Evolutionary conservation across 37 sponge, comb jelly and placozoan species (phyloP).

Genomic region (Haliclona indistincta): DNA sequence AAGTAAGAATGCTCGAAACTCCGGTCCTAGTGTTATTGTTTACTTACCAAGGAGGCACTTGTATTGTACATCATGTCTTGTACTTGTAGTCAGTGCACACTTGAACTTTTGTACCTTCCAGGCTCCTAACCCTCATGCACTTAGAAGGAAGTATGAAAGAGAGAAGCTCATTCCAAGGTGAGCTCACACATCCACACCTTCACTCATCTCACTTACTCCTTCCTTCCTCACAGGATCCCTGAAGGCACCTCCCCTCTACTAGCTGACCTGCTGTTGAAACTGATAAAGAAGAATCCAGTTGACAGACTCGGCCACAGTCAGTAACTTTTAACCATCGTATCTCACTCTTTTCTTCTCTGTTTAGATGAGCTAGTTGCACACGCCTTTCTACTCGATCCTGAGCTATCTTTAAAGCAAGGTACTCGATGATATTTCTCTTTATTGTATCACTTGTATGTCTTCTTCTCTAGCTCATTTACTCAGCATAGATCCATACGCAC

Average conservation of each 20-base stretch:
- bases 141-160: conserved; percentile 64
- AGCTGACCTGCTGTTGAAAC: conserved; percentile 45
- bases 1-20: conserved; percentile 32
- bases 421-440: conserved; percentile 7
- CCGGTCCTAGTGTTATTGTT: not conserved
- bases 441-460: not conserved
- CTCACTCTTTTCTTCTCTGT: not conserved
- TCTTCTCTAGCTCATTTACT: not conserved
- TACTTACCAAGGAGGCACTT: no score
- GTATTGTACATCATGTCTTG: no score
- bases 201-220: not conserved
- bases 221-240: conserved; percentile 46
- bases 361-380: conserved; percentile 51
- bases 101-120: conserved; percentile 9
- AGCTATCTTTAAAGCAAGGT: not conserved
- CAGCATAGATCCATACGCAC: no score
- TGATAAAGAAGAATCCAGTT: conserved; percentile 75
- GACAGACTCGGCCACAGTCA: conserved; percentile 67
- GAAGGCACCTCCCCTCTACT: conserved; percentile 64
- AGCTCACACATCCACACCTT: not conserved
- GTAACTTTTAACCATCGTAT: not conserved
- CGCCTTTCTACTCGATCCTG: not conserved
- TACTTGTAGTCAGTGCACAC: no score
- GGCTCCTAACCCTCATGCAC: conserved; percentile 74
- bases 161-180: conserved; percentile 71